Evolutionary conservation across 2,113 vertebrate genomes (phyloP), one percentile per base, ranked within the genome.

Genomic region (Argyrosomus japonicus): DNA sequence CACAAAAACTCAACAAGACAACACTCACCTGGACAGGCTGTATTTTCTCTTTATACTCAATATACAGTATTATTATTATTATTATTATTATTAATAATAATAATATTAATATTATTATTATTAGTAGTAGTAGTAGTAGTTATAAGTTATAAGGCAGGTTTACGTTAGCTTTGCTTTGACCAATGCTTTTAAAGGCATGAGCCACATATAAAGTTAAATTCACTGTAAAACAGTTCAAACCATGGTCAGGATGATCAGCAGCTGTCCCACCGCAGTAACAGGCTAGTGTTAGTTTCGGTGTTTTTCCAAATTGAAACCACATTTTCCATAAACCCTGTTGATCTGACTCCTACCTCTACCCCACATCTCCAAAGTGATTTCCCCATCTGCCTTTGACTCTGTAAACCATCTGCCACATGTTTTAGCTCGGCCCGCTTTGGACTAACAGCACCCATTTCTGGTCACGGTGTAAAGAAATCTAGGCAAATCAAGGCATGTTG

Each of bases 381-480:
- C 56, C 29, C 58, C 48, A 64, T 54, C 32, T 45, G 57, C 18
- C 23, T 61, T 40, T 25, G 45, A 61, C 65, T 50, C 36, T 40
- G 36, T 77, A 48, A 71, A 79, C 32, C 32, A 53, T 63, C 48
- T 29, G n/a, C 68, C 48, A 79, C 65, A 79, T 56, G 29, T 23
- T 43, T 70, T 17, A 40, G 27, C 29, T 69, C 43, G 50, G 63
- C 25, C 29, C 50, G 56, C 27, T 51, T 40, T 61, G 13, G 25
- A 69, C 14, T 11, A 58, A 58, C 50, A 14, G 45, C 13, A 5
- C 11, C 17, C 21, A n/a, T 57, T 14, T 45, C 17, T 58, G 6
- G 12, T 56, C 29, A 1, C 48, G 27, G 15, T 54, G n/a, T 4
- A 36, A 36, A 68, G 18, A 11, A 15, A 4, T 57, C n/a, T 47